phyloP scores from a whole-genome alignment of 2,888 invertebrate species.

The Danaus chrysippus region DNA sequence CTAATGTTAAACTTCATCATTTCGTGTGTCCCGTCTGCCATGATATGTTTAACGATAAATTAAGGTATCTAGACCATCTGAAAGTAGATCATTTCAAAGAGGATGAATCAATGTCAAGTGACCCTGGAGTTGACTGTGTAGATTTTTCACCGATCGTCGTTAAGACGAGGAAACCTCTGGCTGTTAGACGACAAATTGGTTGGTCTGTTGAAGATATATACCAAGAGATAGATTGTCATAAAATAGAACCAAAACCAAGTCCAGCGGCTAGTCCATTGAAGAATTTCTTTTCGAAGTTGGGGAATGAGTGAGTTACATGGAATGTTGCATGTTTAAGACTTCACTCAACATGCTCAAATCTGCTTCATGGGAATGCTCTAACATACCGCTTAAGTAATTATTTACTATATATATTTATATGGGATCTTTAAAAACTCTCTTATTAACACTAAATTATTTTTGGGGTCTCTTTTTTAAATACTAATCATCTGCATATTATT shows the following conservation, averaged over 20 bases:
- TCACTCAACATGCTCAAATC: constrained; percentile 19
- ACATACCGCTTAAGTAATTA: constrained; percentile 37
- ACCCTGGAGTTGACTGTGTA: constrained; percentile 60
- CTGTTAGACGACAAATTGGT: constrained; percentile 70
- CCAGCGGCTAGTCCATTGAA: constrained; percentile 70
- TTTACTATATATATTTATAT: constrained; percentile 18
- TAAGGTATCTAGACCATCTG: constrained; percentile 61
- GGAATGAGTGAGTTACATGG: constrained; percentile 69
- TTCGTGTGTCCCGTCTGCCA: constrained; percentile 71
- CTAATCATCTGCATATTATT: not conserved
- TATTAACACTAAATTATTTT: not conserved
- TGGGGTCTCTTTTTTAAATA: not conserved
- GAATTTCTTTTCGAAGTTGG: constrained; percentile 66
- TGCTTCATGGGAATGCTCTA: constrained; percentile 37
- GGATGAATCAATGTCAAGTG: constrained; percentile 37
- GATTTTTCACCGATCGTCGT: constrained; percentile 64
- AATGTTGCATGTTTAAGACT: constrained; percentile 52
- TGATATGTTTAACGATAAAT: constrained; percentile 65
- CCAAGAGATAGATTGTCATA: constrained; percentile 72
- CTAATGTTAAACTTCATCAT: constrained; percentile 70
- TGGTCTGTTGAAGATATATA: constrained; percentile 75
- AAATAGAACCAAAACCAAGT: constrained; percentile 59
- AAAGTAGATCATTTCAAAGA: constrained; percentile 54
- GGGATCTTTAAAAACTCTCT: not conserved
- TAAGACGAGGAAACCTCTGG: constrained; percentile 61